Conservation (phyloP, 2,888 invertebrate genomes). For the Dysmachus trigonus region DNA sequence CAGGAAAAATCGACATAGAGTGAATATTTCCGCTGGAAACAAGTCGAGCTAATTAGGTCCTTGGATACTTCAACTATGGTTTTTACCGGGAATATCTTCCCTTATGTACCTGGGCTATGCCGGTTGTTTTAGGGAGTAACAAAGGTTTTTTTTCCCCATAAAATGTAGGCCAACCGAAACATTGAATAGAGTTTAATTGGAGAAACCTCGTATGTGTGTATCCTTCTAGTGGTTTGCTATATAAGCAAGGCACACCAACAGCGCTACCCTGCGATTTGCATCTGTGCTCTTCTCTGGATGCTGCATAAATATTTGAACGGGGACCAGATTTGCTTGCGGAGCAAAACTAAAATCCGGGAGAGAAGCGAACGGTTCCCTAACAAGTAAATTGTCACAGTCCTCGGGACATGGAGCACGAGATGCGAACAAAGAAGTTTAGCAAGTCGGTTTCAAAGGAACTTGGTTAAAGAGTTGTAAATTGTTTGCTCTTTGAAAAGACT, state of each 20-base stretch:
- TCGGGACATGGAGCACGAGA: background rate
- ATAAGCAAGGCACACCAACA: background rate
- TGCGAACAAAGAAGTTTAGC: constrained; percentile 16
- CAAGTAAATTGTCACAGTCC: constrained; percentile 11
- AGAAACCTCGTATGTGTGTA: background rate
- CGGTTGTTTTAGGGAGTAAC: background rate
- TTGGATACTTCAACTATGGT: background rate
- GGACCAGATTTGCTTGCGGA: background rate
- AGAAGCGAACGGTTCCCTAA: background rate
- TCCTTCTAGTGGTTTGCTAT: background rate
- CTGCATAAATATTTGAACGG: constrained; percentile 16
- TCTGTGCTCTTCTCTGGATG: background rate
- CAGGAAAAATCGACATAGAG: background rate
- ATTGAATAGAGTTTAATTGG: background rate
- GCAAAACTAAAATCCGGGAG: background rate
- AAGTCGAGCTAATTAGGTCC: background rate
- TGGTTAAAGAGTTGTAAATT: background rate
- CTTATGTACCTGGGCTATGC: background rate
- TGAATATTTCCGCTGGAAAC: background rate
- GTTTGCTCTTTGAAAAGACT: background rate
- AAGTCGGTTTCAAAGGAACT: constrained; percentile 1
- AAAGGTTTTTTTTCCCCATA: background rate
- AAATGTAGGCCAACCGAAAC: background rate
- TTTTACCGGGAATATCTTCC: background rate
- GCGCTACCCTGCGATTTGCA: background rate